Percentiles rank a stretch among this genome's conserved stretches.
phyloP scores from a whole-genome alignment of 1,140 invertebrate species.

The Leptonema lineaticorne region DNA sequence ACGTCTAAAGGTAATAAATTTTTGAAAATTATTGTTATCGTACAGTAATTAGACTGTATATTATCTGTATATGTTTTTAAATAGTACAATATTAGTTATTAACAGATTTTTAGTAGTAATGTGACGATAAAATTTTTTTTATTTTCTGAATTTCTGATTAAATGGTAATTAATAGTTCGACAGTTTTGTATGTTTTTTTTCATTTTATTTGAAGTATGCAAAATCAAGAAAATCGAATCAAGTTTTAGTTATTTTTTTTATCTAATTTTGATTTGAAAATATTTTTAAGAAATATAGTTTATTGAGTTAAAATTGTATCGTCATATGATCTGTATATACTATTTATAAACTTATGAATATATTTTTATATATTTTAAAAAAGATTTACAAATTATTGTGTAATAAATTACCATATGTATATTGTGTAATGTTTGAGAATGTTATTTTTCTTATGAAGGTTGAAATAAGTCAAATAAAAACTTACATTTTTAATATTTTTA shows the following conservation, averaged over 20 bases:
- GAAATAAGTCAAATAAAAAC: background rate
- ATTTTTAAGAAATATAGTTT: background rate
- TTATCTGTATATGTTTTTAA: background rate
- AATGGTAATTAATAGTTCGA: too few relatives aligned
- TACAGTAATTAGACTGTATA: too few relatives aligned
- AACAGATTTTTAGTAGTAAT: too few relatives aligned
- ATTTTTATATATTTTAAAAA: slow-evolving; percentile 15
- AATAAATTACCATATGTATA: background rate
- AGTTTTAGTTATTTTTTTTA: background rate
- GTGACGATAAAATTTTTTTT: too few relatives aligned
- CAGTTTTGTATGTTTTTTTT: background rate
- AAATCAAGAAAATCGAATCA: too few relatives aligned
- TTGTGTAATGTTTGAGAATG: background rate
- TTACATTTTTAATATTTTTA: background rate
- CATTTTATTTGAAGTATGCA: background rate
- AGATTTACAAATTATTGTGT: background rate
- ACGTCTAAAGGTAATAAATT: background rate
- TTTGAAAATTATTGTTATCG: too few relatives aligned
- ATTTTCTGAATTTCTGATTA: too few relatives aligned
- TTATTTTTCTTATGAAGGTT: slow-evolving; percentile 21
- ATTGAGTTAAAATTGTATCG: background rate
- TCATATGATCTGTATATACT: slow-evolving; percentile 15
- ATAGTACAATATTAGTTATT: background rate
- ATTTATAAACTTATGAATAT: slow-evolving; percentile 22
- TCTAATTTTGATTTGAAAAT: background rate